Evolutionary conservation across 2,797 vertebrate species (phyloP).

Genomic region (Molossus molossus): DNA sequence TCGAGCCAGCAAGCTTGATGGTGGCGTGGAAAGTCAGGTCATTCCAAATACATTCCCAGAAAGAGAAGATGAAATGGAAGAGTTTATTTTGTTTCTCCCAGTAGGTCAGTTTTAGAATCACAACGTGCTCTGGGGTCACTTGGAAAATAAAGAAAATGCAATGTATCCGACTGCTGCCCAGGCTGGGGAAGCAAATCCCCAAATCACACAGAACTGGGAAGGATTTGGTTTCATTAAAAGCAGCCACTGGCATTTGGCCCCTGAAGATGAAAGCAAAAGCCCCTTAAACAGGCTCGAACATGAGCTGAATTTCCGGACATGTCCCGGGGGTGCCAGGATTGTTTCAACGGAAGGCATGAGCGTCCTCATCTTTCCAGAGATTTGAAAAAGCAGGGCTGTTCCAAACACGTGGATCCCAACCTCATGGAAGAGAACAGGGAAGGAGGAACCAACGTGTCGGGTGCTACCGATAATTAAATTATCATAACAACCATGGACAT

Average conservation of each 20-base stretch:
- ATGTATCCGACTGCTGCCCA: constrained; percentile 79
- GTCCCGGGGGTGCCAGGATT: constrained; percentile 78
- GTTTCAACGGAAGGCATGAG: constrained; percentile 78
- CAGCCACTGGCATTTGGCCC: constrained; percentile 85
- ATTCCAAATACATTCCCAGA: constrained; percentile 25
- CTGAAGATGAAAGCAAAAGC: constrained; percentile 85
- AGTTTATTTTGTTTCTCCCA: constrained; percentile 83
- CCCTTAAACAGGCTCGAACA: constrained; percentile 85
- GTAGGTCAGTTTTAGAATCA: constrained; percentile 86
- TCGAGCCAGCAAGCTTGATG: constrained; percentile 9
- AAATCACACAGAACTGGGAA: constrained; percentile 84
- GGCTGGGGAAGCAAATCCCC: constrained; percentile 83
- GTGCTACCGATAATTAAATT: neutral
- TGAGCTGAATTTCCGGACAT: constrained; percentile 81
- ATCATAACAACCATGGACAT: neutral
- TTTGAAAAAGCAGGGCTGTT: constrained; percentile 53
- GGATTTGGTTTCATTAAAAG: constrained; percentile 88
- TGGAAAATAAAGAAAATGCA: constrained; percentile 85
- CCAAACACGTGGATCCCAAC: constrained; percentile 25
- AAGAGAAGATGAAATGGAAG: constrained; percentile 65
- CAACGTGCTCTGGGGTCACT: constrained; percentile 82
- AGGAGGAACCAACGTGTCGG: neutral
- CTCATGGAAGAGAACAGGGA: neutral
- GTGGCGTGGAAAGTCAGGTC: constrained; percentile 57
- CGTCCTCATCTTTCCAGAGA: constrained; percentile 71